Conservation (phyloP, 2,113 vertebrate species). For the Lophura nycthemera region DNA sequence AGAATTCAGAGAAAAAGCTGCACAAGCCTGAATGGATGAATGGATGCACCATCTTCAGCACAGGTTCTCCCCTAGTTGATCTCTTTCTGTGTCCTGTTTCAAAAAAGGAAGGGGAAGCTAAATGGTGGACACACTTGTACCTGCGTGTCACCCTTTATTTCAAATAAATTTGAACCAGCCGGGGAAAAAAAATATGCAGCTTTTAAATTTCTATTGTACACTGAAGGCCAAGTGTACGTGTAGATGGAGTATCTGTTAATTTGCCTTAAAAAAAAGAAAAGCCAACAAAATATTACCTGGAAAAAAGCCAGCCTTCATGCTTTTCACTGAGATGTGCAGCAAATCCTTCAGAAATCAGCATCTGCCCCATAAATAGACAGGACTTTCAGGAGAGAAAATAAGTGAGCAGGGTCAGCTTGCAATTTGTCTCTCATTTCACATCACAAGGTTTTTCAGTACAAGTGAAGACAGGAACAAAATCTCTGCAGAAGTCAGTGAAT, state of each 20-base stretch:
- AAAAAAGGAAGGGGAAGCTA: slow-evolving; percentile 9
- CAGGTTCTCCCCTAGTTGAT: not conserved
- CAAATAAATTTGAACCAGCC: slow-evolving; percentile 22
- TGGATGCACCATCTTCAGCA: not conserved
- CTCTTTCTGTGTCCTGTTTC: not conserved
- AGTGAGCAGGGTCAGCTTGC: not conserved
- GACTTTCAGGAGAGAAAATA: not conserved
- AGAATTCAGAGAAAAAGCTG: not conserved
- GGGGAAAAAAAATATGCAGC: not conserved
- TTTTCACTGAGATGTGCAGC: not conserved
- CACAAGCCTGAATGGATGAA: not conserved
- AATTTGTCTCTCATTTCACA: not conserved
- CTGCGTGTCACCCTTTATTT: slow-evolving; percentile 21
- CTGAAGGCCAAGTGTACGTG: not conserved
- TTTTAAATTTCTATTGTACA: not conserved
- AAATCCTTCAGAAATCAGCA: slow-evolving; percentile 29
- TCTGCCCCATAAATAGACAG: not conserved
- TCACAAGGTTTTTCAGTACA: not conserved
- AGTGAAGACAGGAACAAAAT: not conserved
- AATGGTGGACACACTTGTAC: slow-evolving; percentile 28
- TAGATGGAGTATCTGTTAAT: slow-evolving; percentile 45
- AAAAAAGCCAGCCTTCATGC: not conserved
- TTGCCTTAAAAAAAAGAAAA: not conserved
- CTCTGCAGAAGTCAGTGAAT: not conserved
- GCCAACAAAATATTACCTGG: slow-evolving; percentile 9